Percentiles rank a stretch among this genome's conserved stretches.
Conservation (phyloP, 2,888 invertebrate genomes). For the Ormia ochracea region DNA sequence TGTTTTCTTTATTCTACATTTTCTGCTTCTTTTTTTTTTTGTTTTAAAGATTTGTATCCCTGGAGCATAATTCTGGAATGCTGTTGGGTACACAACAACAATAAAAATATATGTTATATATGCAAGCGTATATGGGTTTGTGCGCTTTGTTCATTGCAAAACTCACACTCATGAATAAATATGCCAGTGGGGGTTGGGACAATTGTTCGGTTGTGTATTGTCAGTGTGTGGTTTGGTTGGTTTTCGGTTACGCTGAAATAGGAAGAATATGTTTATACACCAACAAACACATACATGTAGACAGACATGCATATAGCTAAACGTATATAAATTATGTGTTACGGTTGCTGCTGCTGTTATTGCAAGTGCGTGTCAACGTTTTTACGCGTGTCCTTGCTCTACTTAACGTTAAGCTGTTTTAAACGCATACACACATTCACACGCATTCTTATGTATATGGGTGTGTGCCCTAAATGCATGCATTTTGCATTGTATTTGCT, state of each 20-base stretch:
- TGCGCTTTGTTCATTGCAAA: neutral
- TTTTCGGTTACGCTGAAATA: slow-evolving; percentile 33
- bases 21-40: neutral
- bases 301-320: slow-evolving; percentile 26
- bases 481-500: slow-evolving; percentile 1
- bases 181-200: slow-evolving; percentile 5
- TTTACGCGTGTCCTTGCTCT: slow-evolving; percentile 71
- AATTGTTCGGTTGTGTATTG: slow-evolving; percentile 30
- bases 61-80: slow-evolving; percentile 55
- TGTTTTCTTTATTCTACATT: neutral
- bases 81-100: slow-evolving; percentile 41
- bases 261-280: neutral
- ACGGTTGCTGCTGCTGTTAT: slow-evolving; percentile 11
- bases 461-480: neutral
- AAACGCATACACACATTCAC: neutral
- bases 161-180: slow-evolving; percentile 30
- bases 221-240: slow-evolving; percentile 40
- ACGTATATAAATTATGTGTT: slow-evolving; percentile 39
- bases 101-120: neutral
- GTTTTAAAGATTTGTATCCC: slow-evolving; percentile 42
- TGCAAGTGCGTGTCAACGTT: slow-evolving; percentile 61
- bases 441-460: neutral
- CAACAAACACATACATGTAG: neutral
- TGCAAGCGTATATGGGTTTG: neutral
- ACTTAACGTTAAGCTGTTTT: slow-evolving; percentile 64